Percentiles rank a stretch among this genome's conserved stretches.
phyloP scores from a whole-genome alignment of 2,888 invertebrate genomes.

The Miltochrista miniata region DNA sequence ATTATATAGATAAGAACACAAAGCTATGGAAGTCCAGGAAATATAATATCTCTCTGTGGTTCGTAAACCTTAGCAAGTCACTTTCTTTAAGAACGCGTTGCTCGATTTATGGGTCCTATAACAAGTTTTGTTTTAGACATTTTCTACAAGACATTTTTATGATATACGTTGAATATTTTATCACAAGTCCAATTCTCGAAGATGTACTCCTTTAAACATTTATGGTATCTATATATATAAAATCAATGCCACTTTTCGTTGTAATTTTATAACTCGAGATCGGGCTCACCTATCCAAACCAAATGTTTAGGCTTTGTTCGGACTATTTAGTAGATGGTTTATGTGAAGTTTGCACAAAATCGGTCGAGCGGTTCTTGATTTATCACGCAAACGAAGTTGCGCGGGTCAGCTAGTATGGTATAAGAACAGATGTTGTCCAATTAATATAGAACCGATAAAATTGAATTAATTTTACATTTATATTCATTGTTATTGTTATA shows the following conservation, averaged over 20 bases:
- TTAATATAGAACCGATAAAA: constrained; percentile 11
- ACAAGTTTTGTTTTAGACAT: constrained; percentile 28
- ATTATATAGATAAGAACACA: background rate
- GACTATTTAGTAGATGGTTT: too few relatives aligned
- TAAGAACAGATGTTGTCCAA: background rate
- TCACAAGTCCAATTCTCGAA: constrained; percentile 20
- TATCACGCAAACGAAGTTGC: too few relatives aligned
- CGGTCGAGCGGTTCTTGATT: too few relatives aligned
- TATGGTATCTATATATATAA: constrained; percentile 2
- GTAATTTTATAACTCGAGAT: too few relatives aligned
- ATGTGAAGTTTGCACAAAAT: too few relatives aligned
- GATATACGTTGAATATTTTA: constrained; percentile 16
- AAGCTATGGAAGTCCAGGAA: background rate
- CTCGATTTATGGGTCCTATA: constrained; percentile 22
- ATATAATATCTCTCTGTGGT: constrained; percentile 7
- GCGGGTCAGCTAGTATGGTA: too few relatives aligned
- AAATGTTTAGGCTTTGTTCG: too few relatives aligned
- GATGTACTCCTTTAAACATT: constrained; percentile 18
- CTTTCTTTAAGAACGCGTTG: constrained; percentile 30
- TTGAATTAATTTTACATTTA: constrained; percentile 1
- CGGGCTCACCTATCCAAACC: too few relatives aligned
- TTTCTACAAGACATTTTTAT: constrained; percentile 15
- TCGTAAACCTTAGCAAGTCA: constrained; percentile 11
- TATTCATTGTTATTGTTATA: background rate
- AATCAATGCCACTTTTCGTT: too few relatives aligned